A percentile compares a stretch with the other conserved stretches of the same genome.
Conservation (phyloP, 2,888 invertebrate species). For the Mechanitis messenoides region DNA sequence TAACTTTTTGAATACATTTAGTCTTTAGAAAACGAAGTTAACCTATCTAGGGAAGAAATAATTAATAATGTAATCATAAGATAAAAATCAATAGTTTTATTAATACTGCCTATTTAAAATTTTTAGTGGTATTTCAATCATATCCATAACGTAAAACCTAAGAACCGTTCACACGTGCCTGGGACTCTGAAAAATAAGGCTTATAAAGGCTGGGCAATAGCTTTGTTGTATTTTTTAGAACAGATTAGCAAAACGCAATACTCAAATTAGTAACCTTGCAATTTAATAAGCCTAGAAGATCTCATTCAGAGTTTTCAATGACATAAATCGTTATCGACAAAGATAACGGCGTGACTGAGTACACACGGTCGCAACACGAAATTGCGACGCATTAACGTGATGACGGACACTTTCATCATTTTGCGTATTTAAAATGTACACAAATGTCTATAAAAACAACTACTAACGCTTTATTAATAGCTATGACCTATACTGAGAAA, state of each 20-base stretch:
- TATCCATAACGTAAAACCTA: too few species aligned
- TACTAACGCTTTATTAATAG: constrained; percentile 7
- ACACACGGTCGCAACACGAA: constrained; percentile 62
- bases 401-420: constrained; percentile 16
- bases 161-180: neutral
- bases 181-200: neutral
- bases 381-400: constrained; percentile 67
- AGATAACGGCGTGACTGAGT: constrained; percentile 65
- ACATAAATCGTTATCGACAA: constrained; percentile 51
- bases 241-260: too few species aligned
- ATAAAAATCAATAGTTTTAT: too few species aligned
- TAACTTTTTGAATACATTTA: too few species aligned
- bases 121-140: too few species aligned
- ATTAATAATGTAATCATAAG: too few species aligned
- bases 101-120: too few species aligned
- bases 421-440: neutral
- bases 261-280: neutral
- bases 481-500: constrained; percentile 7
- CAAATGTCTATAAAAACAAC: neutral
- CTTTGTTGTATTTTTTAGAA: neutral
- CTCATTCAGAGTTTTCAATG: constrained; percentile 19
- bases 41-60: too few species aligned
- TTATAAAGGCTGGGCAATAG: neutral
- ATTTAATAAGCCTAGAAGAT: neutral
- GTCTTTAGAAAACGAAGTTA: too few species aligned